Evolutionary conservation across 1,140 invertebrate genomes (phyloP).

Genomic region (Ceratitis capitata): DNA sequence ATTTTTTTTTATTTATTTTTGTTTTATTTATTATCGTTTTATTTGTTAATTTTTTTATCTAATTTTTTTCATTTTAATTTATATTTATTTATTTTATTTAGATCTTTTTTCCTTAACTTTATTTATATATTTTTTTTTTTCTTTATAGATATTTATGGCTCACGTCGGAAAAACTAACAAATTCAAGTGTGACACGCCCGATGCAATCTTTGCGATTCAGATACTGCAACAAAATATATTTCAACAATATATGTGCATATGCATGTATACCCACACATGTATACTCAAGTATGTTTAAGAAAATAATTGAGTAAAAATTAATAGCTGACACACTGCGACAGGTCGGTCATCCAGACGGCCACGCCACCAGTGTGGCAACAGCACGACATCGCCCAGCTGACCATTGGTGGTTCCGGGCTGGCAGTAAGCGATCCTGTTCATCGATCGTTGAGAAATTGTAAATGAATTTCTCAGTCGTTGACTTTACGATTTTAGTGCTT

Average conservation of each 20-base stretch:
- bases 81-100: too few species aligned
- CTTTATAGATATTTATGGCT: neutral
- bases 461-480: slow-evolving; percentile 38
- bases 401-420: neutral
- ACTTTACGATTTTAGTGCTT: slow-evolving; percentile 39
- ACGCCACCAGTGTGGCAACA: neutral
- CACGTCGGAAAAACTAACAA: neutral
- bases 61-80: too few species aligned
- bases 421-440: neutral
- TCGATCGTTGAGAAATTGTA: slow-evolving; percentile 18
- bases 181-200: slow-evolving; percentile 52
- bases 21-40: too few species aligned
- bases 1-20: too few species aligned
- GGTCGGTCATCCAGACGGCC: neutral
- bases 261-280: neutral
- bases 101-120: too few species aligned
- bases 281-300: neutral
- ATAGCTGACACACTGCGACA: slow-evolving; percentile 4
- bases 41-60: too few species aligned
- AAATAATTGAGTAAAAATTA: slow-evolving; percentile 20
- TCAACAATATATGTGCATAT: neutral
- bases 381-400: neutral
- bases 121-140: too few species aligned
- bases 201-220: slow-evolving; percentile 51
- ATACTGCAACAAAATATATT: slow-evolving; percentile 34